These are phyloP conservation scores for Lamellibrachia satsuma DNA, from an alignment of 2,888 invertebrate genomes.

Conservation along the genomic window DNA sequence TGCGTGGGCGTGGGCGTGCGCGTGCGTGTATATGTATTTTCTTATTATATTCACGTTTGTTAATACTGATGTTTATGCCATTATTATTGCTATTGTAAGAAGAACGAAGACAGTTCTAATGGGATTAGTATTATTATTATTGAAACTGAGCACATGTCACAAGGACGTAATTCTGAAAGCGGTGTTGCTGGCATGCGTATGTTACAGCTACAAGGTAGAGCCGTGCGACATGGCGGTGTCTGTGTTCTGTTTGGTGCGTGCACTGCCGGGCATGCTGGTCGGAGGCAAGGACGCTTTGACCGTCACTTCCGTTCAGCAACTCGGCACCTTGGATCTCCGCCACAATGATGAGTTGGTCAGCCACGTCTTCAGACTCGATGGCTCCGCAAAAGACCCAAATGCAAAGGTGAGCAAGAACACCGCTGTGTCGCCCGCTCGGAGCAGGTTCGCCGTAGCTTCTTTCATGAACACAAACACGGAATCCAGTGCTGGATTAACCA, in stretches of 20 bases:
- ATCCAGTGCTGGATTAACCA: background rate
- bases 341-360: conserved; percentile 59
- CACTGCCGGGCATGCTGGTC: conserved; percentile 47
- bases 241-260: conserved; percentile 53
- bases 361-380: conserved; percentile 48
- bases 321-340: conserved; percentile 43
- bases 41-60: too few relatives aligned
- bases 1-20: background rate
- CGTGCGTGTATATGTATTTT: too few relatives aligned
- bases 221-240: conserved; percentile 52
- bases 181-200: background rate
- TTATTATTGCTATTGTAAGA: too few relatives aligned
- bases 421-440: background rate
- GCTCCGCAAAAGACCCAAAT: background rate
- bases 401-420: background rate
- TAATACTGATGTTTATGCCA: too few relatives aligned
- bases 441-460: background rate
- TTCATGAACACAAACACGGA: background rate
- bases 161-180: background rate
- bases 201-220: conserved; percentile 49
- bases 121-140: background rate
- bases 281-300: conserved; percentile 49
- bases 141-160: background rate
- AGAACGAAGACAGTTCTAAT: background rate
- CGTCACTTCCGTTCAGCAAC: conserved; percentile 46